These are phyloP conservation scores for Hemichromis elongatus DNA, from an alignment of 2,113 vertebrate species.

Conservation along the genomic window DNA sequence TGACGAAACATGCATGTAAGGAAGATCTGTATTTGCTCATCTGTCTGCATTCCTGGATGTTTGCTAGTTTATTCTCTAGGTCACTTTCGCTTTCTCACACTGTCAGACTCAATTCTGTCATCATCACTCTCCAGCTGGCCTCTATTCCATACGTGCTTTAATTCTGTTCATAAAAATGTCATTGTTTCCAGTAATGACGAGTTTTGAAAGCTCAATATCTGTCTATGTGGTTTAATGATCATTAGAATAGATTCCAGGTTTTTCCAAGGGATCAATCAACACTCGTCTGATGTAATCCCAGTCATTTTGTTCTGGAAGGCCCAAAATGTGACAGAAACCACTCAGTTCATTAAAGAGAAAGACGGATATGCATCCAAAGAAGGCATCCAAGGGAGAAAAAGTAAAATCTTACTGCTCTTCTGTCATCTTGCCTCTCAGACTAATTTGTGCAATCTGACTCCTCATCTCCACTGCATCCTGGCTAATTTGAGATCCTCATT, in stretches of 20 bases:
- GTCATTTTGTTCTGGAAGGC: background rate
- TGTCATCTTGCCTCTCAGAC: background rate
- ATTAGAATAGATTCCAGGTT: background rate
- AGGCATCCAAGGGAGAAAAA: background rate
- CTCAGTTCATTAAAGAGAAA: background rate
- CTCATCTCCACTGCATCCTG: background rate
- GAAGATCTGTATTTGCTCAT: background rate
- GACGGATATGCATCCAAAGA: background rate
- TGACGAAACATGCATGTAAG: background rate
- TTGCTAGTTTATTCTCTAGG: background rate
- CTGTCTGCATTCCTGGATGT: background rate
- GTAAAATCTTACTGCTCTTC: background rate
- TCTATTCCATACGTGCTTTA: background rate
- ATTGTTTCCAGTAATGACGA: background rate
- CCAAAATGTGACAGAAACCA: background rate
- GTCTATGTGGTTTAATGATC: background rate
- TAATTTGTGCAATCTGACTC: background rate
- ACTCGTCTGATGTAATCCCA: background rate
- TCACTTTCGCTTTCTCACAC: background rate
- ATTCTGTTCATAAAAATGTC: background rate
- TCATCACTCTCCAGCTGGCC: background rate
- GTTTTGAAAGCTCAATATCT: background rate
- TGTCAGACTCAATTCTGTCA: background rate
- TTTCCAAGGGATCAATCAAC: background rate
- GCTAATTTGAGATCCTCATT: too few species aligned